These are phyloP conservation scores for Atta colombica DNA, from an alignment of 1,140 invertebrate species.

Conservation along the genomic window DNA sequence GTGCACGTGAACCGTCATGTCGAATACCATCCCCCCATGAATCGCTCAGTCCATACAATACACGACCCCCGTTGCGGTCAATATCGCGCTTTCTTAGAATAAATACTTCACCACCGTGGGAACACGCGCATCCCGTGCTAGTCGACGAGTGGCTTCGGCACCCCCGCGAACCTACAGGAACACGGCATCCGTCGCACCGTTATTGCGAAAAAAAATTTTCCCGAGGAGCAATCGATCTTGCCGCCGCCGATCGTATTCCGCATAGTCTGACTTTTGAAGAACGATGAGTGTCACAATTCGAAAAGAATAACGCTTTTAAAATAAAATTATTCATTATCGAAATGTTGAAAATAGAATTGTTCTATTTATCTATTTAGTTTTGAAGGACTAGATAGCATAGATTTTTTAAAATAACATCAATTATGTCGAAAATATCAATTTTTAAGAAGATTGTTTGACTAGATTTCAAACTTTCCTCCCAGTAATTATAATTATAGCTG, in stretches of 20 bases:
- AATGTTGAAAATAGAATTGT: neutral
- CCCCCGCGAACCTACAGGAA: constrained; percentile 60
- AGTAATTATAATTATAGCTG: neutral
- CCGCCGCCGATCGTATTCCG: neutral
- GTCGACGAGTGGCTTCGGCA: constrained; percentile 60
- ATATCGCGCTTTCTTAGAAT: constrained; percentile 83
- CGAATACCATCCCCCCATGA: constrained; percentile 66
- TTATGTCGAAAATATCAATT: neutral
- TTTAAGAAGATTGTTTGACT: neutral
- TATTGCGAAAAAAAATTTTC: constrained; percentile 30
- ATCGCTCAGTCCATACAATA: constrained; percentile 75
- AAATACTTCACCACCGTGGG: constrained; percentile 84
- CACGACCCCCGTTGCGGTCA: constrained; percentile 82
- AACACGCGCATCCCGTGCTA: constrained; percentile 75
- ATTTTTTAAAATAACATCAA: neutral
- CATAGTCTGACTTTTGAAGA: neutral
- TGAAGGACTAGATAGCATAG: too few relatives aligned
- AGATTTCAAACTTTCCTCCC: neutral
- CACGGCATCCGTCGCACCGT: constrained; percentile 18
- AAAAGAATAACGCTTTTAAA: neutral
- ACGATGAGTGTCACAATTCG: neutral
- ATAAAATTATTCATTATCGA: neutral
- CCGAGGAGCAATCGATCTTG: neutral
- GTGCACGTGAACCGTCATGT: constrained; percentile 38
- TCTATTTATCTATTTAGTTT: neutral